Conservation (phyloP, 2,113 vertebrate genomes). For the Sarotherodon lohbergeri region DNA sequence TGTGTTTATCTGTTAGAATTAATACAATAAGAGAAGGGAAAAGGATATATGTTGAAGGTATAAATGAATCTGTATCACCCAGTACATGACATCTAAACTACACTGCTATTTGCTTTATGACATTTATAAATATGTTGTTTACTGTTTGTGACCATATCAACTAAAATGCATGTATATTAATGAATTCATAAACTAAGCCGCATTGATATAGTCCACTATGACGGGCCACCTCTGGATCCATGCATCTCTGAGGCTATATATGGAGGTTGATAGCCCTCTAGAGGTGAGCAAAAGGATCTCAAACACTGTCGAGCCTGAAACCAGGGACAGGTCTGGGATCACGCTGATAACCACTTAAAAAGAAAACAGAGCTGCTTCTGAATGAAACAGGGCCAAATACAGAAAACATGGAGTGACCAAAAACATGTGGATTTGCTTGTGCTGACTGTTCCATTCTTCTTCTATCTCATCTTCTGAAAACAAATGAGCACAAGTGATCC, state of each 20-base stretch:
- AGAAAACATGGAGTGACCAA: not conserved
- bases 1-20: not conserved
- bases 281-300: not conserved
- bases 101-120: not conserved
- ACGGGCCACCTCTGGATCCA: not conserved
- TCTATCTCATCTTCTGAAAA: not conserved
- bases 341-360: not conserved
- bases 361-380: not conserved
- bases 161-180: not conserved
- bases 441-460: not conserved
- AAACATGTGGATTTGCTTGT: fast-evolving
- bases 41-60: not conserved
- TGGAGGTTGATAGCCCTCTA: not conserved
- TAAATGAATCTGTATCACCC: not conserved
- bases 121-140: not conserved
- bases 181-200: not conserved
- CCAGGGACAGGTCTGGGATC: not conserved
- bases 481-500: not conserved
- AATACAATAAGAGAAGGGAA: not conserved
- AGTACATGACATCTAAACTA: not conserved
- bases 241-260: not conserved
- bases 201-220: not conserved
- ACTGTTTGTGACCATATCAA: not conserved
- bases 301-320: not conserved
- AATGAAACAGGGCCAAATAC: not conserved